A percentile compares a stretch with the other conserved stretches of the same genome.
These are phyloP conservation scores for Thamnaconus septentrionalis DNA, from an alignment of 2,113 vertebrate species.

Conservation along the genomic window DNA sequence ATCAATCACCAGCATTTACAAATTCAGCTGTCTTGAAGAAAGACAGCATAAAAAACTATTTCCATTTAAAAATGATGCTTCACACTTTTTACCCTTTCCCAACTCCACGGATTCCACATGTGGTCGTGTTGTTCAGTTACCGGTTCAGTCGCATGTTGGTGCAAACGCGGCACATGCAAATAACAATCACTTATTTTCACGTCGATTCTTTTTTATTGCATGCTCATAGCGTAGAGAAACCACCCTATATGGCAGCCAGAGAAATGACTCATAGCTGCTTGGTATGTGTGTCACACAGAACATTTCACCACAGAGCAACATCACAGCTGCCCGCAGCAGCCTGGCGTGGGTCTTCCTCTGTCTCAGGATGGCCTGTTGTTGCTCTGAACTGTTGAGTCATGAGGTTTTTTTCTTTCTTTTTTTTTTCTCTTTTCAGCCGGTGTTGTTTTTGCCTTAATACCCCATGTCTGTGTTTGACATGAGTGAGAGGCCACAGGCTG, in stretches of 20 bases:
- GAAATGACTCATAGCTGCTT: conserved; percentile 43
- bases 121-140: no score
- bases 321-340: conserved; percentile 9
- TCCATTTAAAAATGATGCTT: no score
- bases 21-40: no score
- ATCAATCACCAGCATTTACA: no score
- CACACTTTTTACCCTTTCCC: no score
- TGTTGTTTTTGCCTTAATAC: conserved; percentile 40
- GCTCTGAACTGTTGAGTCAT: conserved; percentile 57
- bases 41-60: no score
- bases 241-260: conserved; percentile 9
- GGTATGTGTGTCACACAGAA: conserved; percentile 24
- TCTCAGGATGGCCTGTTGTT: conserved; percentile 35
- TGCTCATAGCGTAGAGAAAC: not conserved
- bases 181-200: no score
- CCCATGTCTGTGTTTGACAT: conserved; percentile 24
- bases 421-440: not conserved
- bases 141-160: no score
- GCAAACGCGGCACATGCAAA: no score
- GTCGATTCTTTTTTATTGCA: not conserved
- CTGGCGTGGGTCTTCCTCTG: conserved; percentile 1
- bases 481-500: conserved; percentile 4
- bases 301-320: conserved; percentile 1
- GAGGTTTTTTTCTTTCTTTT: conserved; percentile 21
- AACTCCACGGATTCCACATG: no score